phyloP scores from a whole-genome alignment of 2,113 vertebrate species.

The Syrrhaptes paradoxus region DNA sequence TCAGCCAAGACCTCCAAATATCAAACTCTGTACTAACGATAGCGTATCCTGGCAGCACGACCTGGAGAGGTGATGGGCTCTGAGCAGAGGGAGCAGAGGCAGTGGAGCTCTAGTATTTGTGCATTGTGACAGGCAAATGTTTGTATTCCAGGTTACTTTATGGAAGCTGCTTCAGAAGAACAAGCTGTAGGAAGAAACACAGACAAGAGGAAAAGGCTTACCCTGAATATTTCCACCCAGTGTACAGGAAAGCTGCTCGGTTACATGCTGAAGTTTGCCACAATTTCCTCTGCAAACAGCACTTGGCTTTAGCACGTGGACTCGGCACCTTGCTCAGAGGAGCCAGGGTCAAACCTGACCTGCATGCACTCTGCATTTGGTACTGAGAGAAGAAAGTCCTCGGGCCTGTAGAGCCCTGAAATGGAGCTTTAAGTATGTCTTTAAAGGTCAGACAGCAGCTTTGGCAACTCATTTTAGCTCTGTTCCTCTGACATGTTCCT shows the following conservation, averaged over 20 bases:
- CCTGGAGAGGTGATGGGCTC: not conserved
- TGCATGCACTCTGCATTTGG: not conserved
- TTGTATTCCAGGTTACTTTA: not conserved
- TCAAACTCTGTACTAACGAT: not conserved
- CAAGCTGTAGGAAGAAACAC: not conserved
- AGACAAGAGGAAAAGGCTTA: not conserved
- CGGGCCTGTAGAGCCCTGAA: not conserved
- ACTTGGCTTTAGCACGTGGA: not conserved
- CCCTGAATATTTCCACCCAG: not conserved
- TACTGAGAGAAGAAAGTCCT: not conserved
- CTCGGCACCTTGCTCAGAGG: not conserved
- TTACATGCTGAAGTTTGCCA: not conserved
- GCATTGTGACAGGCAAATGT: not conserved
- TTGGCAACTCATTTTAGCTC: not conserved
- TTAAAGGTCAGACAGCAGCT: slow-evolving; percentile 2
- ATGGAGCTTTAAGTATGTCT: not conserved
- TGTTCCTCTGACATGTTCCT: not conserved
- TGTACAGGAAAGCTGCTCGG: not conserved
- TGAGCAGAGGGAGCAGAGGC: not conserved
- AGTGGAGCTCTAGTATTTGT: not conserved
- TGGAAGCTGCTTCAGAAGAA: not conserved
- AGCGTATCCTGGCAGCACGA: accelerated
- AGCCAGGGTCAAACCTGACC: not conserved
- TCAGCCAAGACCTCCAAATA: not conserved
- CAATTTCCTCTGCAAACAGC: not conserved